These are phyloP conservation scores for Mugil cephalus DNA, from an alignment of 2,113 vertebrate species.

Conservation along the genomic window DNA sequence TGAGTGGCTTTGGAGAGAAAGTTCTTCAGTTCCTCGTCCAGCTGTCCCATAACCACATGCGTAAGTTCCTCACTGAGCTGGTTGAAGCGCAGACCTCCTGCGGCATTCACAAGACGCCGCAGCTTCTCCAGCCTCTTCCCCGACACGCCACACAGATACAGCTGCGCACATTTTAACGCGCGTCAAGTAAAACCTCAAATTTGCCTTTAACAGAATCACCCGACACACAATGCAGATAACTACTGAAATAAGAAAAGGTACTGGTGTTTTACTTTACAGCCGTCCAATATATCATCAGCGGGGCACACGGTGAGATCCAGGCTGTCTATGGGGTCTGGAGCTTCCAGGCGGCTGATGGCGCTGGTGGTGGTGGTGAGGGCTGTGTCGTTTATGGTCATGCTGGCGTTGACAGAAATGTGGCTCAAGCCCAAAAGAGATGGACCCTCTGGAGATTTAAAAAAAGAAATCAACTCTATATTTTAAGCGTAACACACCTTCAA, in stretches of 20 bases:
- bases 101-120: constrained; percentile 90
- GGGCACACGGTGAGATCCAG: constrained; percentile 89
- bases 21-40: constrained; percentile 87
- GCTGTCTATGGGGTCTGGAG: constrained; percentile 86
- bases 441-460: constrained; percentile 60
- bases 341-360: constrained; percentile 86
- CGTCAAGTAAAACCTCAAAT: not conserved
- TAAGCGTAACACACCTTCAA: not conserved
- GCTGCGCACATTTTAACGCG: constrained; percentile 76
- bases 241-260: not conserved
- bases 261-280: constrained; percentile 92
- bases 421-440: constrained; percentile 91
- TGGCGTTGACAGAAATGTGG: constrained; percentile 92
- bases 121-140: constrained; percentile 93
- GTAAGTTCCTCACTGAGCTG: constrained; percentile 95
- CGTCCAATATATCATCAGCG: constrained; percentile 93
- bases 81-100: constrained; percentile 94
- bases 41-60: constrained; percentile 92
- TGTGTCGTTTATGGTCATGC: constrained; percentile 88
- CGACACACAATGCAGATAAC: not conserved
- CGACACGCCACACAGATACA: constrained; percentile 92
- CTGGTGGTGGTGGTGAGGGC: constrained; percentile 80
- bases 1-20: constrained; percentile 89
- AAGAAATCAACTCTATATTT: not conserved
- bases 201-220: not conserved